These are phyloP conservation scores for Novumbra hubbsi DNA, from an alignment of 2,797 vertebrate genomes.

Conservation along the genomic window DNA sequence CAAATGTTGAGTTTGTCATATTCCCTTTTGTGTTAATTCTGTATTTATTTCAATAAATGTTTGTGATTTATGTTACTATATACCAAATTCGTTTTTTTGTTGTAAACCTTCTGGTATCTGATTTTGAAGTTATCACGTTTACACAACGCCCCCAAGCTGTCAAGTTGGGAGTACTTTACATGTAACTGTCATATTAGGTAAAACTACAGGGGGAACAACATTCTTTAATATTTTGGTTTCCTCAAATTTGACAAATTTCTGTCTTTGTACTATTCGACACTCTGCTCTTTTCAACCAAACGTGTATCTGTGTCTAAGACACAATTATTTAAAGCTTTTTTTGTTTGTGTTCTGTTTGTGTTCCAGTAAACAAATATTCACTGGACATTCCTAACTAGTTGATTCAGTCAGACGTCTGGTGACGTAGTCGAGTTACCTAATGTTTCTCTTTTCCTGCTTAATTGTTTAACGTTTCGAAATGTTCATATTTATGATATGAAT, in stretches of 20 bases:
- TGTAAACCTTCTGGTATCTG: neutral
- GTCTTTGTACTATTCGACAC: neutral
- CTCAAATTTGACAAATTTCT: neutral
- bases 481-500: no score
- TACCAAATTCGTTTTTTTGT: neutral
- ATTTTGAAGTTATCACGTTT: neutral
- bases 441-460: conserved; percentile 47
- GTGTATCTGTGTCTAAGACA: neutral
- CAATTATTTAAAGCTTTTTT: neutral
- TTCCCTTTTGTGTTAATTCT: conserved; percentile 63
- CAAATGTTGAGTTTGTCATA: conserved; percentile 25
- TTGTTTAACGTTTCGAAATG: no score
- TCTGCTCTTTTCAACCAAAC: neutral
- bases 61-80: conserved; percentile 39
- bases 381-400: conserved; percentile 41
- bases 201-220: neutral
- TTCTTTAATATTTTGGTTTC: neutral
- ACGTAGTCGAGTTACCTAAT: conserved; percentile 63
- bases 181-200: neutral
- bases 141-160: neutral
- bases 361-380: neutral
- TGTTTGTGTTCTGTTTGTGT: neutral
- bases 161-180: neutral
- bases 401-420: conserved; percentile 52
- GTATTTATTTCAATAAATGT: conserved; percentile 64